Percentiles rank a stretch among this genome's conserved stretches.
These are phyloP conservation scores for Empis stercorea DNA, from an alignment of 2,888 invertebrate genomes.

Conservation along the genomic window DNA sequence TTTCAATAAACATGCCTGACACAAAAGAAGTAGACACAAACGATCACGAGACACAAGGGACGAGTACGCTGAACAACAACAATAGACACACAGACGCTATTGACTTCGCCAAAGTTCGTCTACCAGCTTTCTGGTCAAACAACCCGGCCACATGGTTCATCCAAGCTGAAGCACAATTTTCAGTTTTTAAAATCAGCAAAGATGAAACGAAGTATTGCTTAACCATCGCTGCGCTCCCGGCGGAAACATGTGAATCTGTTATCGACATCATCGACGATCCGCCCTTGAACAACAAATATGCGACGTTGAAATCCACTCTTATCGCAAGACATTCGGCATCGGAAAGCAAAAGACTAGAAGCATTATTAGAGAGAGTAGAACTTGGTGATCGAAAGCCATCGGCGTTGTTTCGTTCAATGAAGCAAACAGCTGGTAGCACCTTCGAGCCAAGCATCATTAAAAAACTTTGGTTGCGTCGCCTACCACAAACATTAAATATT, in stretches of 20 bases:
- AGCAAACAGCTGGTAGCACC: slow-evolving; percentile 1
- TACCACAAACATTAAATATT: slow-evolving; percentile 4
- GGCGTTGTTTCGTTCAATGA: slow-evolving; percentile 3
- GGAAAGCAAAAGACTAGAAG: slow-evolving; percentile 2
- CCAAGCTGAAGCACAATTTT: slow-evolving; percentile 5
- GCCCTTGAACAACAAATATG: slow-evolving; percentile 3
- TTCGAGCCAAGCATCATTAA: slow-evolving; percentile 1
- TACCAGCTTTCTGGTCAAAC: slow-evolving; percentile 2
- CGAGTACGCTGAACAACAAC: too few relatives aligned
- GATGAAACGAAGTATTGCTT: slow-evolving; percentile 4
- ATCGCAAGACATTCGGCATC: slow-evolving; percentile 1
- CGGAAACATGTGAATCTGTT: slow-evolving; percentile 4
- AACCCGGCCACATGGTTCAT: slow-evolving; percentile 4
- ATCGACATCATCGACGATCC: slow-evolving; percentile 3
- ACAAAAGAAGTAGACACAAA: too few relatives aligned
- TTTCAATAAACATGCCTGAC: too few relatives aligned
- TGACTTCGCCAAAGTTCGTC: background rate
- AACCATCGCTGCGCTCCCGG: slow-evolving; percentile 2
- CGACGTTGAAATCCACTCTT: background rate
- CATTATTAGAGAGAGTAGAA: slow-evolving; percentile 3
- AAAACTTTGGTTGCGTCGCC: slow-evolving; percentile 2
- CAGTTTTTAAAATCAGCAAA: slow-evolving; percentile 1
- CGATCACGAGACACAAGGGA: too few relatives aligned
- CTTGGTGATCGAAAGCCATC: slow-evolving; percentile 5
- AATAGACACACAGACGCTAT: too few relatives aligned